phyloP scores from a whole-genome alignment of 2,113 vertebrate genomes.

The Bombycilla garrulus region DNA sequence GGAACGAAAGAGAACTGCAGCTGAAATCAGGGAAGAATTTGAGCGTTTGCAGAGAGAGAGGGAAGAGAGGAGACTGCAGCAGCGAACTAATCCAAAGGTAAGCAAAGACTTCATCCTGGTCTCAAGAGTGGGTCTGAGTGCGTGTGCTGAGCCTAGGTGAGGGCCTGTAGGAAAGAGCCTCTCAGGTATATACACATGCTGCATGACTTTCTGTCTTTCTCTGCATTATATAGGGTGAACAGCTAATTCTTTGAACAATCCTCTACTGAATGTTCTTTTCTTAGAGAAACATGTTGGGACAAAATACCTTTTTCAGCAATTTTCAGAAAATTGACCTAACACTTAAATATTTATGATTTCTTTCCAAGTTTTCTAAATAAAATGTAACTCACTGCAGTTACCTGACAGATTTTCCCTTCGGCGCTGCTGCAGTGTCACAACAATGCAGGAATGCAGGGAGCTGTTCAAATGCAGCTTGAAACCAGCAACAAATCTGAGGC shows the following conservation, averaged over 20 bases:
- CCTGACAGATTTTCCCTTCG: neutral
- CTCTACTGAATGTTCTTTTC: neutral
- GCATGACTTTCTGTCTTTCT: neutral
- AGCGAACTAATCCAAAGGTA: conserved; percentile 98
- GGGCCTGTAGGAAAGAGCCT: neutral
- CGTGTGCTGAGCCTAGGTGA: neutral
- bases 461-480: neutral
- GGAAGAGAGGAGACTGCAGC: conserved; percentile 91
- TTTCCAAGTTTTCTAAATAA: neutral
- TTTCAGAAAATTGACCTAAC: neutral
- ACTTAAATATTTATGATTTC: neutral
- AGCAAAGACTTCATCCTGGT: neutral
- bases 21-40: conserved; percentile 95
- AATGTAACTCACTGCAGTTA: neutral
- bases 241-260: neutral
- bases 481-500: neutral
- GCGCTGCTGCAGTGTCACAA: neutral
- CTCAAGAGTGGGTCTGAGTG: neutral
- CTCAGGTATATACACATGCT: neutral
- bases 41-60: conserved; percentile 93
- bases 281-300: neutral
- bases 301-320: neutral
- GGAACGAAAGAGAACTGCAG: conserved; percentile 90
- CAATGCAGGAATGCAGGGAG: neutral
- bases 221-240: neutral